Evolutionary conservation across 1,140 invertebrate species (phyloP), one percentile per base, ranked within the genome.

Genomic region (Heliconius eleuchia): DNA sequence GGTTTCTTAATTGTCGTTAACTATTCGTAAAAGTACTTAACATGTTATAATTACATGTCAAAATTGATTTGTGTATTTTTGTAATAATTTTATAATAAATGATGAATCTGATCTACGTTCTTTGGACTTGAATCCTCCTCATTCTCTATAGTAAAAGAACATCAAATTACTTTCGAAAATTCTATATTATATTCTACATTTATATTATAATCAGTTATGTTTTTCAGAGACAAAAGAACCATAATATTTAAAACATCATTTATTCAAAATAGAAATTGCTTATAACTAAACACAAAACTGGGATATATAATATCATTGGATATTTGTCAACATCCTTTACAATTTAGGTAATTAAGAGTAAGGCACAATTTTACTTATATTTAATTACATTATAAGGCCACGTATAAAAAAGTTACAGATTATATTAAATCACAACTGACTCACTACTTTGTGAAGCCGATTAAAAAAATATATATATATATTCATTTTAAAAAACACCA

Each of bases 301-400:
- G 72, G 72, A 46, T 46, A 39, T 42, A 73, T 73, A 42, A 73
- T 73, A 73, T 46, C 72, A 34, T 46, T 23, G 37, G 72, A 73
- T 73, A 73, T 73, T 73, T 73, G 72, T 73, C 72, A 73, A 66
- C 60, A 66, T 66, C 60, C 60, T 66, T 66, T 16, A 66, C 60
- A 66, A 66, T 66, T 16, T 30, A 16, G 27, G 60, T 30, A 66
- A 66, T 66, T 30, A 66, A 16, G 60, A 66, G 60, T 66, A 66
- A 66, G 60, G 60, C 60, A 66, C 60, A 66, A 66, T 66, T 66
- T 66, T 30, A 66, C 60, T 66, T 66, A 66, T 66, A 30, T 13
- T 66, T 66, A 66, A 66, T 66, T 66, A 66, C 13, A 30, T 27
- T 27, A 66, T 66, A 66, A 66, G 60, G 60, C 60, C 60, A n/a